Evolutionary conservation across 2,888 invertebrate genomes (phyloP).

Genomic region (Cerceris ruficornis): DNA sequence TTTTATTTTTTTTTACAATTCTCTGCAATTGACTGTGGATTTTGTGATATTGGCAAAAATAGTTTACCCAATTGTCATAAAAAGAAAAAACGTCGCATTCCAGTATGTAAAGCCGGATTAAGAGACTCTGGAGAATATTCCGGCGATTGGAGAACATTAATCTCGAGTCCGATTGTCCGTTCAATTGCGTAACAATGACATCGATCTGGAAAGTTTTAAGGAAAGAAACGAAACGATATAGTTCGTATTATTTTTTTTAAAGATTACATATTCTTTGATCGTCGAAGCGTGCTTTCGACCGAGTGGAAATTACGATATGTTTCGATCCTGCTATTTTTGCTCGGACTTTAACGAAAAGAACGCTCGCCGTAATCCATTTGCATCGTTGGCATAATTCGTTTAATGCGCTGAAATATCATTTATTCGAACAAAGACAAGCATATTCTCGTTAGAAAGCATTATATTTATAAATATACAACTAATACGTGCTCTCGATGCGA

Average conservation of each 20-base stretch:
- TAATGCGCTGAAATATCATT: no score
- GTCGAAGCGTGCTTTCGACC: background rate
- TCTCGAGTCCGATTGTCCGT: background rate
- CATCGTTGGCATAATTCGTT: no score
- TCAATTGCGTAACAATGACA: slow-evolving; percentile 13
- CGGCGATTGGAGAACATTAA: slow-evolving; percentile 15
- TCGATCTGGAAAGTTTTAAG: background rate
- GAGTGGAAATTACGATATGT: background rate
- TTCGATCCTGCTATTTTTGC: background rate
- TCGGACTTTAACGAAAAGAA: no score
- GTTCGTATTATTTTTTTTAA: slow-evolving; percentile 21
- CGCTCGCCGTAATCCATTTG: no score
- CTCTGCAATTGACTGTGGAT: background rate
- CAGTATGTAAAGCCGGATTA: slow-evolving; percentile 11
- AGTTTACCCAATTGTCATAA: background rate
- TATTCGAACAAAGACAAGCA: no score
- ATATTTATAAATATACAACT: no score
- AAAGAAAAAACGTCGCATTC: slow-evolving; percentile 30
- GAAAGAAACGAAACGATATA: background rate
- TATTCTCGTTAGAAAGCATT: no score
- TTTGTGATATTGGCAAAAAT: background rate
- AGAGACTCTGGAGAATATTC: slow-evolving; percentile 14
- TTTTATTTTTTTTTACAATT: background rate
- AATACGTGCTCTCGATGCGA: no score
- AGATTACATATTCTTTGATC: slow-evolving; percentile 1